phyloP scores from a whole-genome alignment of 64 coral and sea anemone genomes.

The Pocillopora verrucosa region DNA sequence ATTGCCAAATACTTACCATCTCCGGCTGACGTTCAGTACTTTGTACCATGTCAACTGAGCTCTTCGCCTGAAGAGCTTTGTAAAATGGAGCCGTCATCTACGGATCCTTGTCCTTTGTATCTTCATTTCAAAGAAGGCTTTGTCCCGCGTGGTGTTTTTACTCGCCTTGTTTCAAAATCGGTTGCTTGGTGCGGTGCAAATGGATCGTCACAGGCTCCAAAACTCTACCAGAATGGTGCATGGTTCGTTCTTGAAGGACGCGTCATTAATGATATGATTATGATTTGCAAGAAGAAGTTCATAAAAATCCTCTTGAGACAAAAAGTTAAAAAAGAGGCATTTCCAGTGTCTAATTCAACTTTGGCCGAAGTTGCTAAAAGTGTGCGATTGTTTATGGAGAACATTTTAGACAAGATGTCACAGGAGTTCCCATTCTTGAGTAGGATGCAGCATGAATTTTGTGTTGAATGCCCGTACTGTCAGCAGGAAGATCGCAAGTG shows the following conservation, averaged over 20 bases:
- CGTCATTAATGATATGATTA: not conserved
- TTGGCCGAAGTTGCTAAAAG: not conserved
- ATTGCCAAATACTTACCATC: not conserved
- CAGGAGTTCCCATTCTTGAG: not conserved
- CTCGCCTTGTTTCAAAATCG: slow-evolving; percentile 1
- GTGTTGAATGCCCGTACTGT: not conserved
- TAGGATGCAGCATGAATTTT: not conserved
- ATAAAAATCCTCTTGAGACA: not conserved
- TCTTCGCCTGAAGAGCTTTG: slow-evolving; percentile 6
- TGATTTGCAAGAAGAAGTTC: not conserved
- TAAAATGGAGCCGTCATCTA: not conserved
- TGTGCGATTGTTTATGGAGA: not conserved
- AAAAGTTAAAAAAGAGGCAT: not conserved
- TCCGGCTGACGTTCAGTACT: not conserved
- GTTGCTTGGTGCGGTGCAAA: slow-evolving; percentile 3
- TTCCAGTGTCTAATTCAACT: not conserved
- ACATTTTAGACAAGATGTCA: not conserved
- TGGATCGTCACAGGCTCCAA: not conserved
- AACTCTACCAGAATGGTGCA: not conserved
- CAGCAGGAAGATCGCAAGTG: not conserved
- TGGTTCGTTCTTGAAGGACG: not conserved
- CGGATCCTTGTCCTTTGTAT: slow-evolving; percentile 35
- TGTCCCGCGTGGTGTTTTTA: slow-evolving; percentile 31
- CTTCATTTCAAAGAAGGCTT: not conserved
- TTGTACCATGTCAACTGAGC: slow-evolving; percentile 35